Evolutionary conservation across 1,140 invertebrate species (phyloP).

Genomic region (Ericerus pela): DNA sequence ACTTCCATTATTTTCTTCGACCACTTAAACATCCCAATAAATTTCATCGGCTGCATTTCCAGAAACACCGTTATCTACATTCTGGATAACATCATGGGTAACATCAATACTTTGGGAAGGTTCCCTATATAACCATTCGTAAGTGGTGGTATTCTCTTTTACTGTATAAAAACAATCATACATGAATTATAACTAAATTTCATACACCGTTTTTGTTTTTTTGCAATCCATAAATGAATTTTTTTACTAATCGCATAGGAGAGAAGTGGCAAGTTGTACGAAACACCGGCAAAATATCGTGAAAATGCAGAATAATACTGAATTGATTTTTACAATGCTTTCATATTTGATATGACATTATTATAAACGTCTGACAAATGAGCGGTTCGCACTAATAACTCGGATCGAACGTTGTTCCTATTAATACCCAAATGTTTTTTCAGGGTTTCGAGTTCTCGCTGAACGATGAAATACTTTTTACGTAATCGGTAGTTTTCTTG

Average conservation of each 20-base stretch:
- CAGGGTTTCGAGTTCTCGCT: constrained; percentile 55
- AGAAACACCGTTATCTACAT: constrained; percentile 21
- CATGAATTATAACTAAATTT: background rate
- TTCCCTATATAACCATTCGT: constrained; percentile 73
- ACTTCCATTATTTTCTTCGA: constrained; percentile 27
- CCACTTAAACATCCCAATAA: constrained; percentile 33
- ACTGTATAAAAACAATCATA: constrained; percentile 34
- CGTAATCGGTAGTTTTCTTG: constrained; percentile 63
- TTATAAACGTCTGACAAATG: constrained; percentile 64
- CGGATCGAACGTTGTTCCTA: constrained; percentile 61
- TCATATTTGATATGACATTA: constrained; percentile 44
- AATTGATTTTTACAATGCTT: constrained; percentile 43
- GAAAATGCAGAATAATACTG: constrained; percentile 52
- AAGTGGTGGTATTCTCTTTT: constrained; percentile 75
- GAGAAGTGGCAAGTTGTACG: constrained; percentile 33
- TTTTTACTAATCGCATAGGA: constrained; percentile 31
- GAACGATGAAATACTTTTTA: constrained; percentile 58
- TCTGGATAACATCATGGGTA: constrained; percentile 31
- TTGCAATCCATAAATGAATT: background rate
- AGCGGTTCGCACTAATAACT: constrained; percentile 54
- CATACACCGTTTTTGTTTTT: background rate
- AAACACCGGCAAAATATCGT: constrained; percentile 18
- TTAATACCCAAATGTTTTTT: constrained; percentile 72
- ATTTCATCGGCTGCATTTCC: constrained; percentile 37
- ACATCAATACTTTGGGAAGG: constrained; percentile 54